Evolutionary conservation across 2,797 vertebrate genomes (phyloP), one percentile per base, ranked within the genome.

Genomic region (Acomys russatus): DNA sequence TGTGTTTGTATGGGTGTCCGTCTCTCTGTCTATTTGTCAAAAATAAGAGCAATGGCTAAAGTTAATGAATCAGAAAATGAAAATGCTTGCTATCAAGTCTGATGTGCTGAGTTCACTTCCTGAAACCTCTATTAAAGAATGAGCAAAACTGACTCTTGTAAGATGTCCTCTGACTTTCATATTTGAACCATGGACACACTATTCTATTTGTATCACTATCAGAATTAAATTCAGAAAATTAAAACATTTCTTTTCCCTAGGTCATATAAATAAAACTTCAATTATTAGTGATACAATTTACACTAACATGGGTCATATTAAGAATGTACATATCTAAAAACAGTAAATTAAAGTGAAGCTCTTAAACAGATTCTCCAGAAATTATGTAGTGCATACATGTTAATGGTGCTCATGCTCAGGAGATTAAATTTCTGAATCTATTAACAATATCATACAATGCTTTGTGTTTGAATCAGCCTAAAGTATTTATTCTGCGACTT

Each of bases 391-490:
- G 82, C 0, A 33, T 85, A 20, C 61, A 28, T 64, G 49, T 68
- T 76, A 3, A 84, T 83, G 12, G 28, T 90, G 5, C 15, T 51
- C 12, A 54, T 35, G 14, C 3, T 61, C 5, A 73, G 2, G 73
- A 25, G 9, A 44, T 82, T 0, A 56, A 35, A 73, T 96, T 90
- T 54, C 3, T 77, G 91, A 54, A 88, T 59, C 49, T 86, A 56
- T 23, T 30, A 88, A 82, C 44, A 90, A 73, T 95, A 86, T 38
- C 88, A 92, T 94, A 90, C 73, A 90, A 44, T 77, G n/a, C 28
- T 88, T 9, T 68, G 18, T 77, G 77, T 51, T 11, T 89, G 59
- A 88, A 10, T 95, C 38, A 94, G 82, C 38, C 92, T 77, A 78
- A 94, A 88, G 8, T 35, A 83, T 66, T 64, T 56, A 33, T 54